Conservation (phyloP, 2,888 invertebrate genomes). For the Dascillus cervinus region DNA sequence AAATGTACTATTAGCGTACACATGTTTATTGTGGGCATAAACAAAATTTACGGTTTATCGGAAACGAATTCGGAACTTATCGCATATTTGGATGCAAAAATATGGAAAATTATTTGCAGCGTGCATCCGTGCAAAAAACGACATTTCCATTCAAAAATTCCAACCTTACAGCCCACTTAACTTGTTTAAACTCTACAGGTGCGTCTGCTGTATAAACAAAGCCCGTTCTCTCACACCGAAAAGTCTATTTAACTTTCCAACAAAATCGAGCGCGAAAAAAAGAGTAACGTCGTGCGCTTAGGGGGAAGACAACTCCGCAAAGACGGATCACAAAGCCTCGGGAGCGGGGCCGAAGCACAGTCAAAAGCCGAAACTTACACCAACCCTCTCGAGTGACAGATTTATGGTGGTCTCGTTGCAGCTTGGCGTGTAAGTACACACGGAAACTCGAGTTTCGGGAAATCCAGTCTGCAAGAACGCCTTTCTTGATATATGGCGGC, state of each 20-base stretch:
- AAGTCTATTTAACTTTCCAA: constrained; percentile 11
- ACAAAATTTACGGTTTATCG: no score
- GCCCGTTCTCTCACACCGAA: constrained; percentile 7
- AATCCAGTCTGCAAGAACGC: constrained; percentile 14
- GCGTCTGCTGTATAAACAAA: constrained; percentile 10
- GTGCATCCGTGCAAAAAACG: no score
- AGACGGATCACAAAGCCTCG: constrained; percentile 22
- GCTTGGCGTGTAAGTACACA: constrained; percentile 18
- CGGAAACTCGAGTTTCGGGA: constrained; percentile 15
- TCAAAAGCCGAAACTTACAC: constrained; percentile 22
- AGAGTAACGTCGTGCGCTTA: constrained; percentile 7
- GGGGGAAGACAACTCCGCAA: constrained; percentile 15
- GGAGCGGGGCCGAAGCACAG: constrained; percentile 18
- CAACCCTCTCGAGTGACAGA: constrained; percentile 19
- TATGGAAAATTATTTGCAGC: no score
- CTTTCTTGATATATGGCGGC: constrained; percentile 11
- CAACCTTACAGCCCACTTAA: no score
- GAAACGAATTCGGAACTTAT: no score
- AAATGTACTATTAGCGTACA: no score
- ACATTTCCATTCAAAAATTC: no score
- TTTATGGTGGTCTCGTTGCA: constrained; percentile 18
- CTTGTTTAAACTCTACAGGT: constrained; percentile 10
- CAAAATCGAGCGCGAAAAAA: constrained; percentile 10
- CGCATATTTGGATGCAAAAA: no score
- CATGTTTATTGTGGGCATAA: no score